Evolutionary conservation across 2,113 vertebrate genomes (phyloP), one percentile per base, ranked within the genome.

Genomic region (Syngnathus floridae): DNA sequence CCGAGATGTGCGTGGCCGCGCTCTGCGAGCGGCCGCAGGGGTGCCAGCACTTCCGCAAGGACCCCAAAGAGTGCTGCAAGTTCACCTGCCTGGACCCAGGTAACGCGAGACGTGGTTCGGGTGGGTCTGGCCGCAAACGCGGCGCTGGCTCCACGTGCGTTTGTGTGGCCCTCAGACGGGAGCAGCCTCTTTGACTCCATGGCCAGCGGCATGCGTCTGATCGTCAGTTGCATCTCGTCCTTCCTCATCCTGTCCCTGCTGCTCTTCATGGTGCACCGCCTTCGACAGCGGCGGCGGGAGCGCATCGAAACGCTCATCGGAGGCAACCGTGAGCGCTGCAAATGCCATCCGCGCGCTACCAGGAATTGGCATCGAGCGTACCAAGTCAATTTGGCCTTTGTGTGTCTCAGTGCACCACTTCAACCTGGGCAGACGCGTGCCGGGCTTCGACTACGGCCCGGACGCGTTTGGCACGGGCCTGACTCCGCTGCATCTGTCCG

Each of bases 31-130:
- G 96, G 48, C 97, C 97, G 0, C 96, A 99, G 85, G 93, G 93
- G 4, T 99, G 97, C 68, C 94, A 94, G 83, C 94, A 98, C 73
- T 98, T 95, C 61, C 93, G 91, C 17, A 99, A 97, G 78, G 97
- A 99, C 75, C 96, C 97, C 4, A 95, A 94, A 79, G 96, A 98
- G 79, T 99, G 97, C 91, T 99, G 97, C 93, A 99, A 95, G 76
- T 99, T 98, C 75, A 96, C 94, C 31, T 99, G 96, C 55, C 88
- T 96, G 36, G 97, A 99, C 83, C 93, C 94, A 87, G 96, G 95
- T 96, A 87, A 1, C 22, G 13, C 54, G 1, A 1, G 4, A 16
- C 13, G 13, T 45, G 12, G 12, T 12, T 45, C 5, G 1, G 43
- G 12, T 38, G 1, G 43, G 12, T 38, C 9, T 13, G 12, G 17